Evolutionary conservation across 2,797 vertebrate genomes (phyloP), one percentile per base, ranked within the genome.

Genomic region (Eremophila alpestris): DNA sequence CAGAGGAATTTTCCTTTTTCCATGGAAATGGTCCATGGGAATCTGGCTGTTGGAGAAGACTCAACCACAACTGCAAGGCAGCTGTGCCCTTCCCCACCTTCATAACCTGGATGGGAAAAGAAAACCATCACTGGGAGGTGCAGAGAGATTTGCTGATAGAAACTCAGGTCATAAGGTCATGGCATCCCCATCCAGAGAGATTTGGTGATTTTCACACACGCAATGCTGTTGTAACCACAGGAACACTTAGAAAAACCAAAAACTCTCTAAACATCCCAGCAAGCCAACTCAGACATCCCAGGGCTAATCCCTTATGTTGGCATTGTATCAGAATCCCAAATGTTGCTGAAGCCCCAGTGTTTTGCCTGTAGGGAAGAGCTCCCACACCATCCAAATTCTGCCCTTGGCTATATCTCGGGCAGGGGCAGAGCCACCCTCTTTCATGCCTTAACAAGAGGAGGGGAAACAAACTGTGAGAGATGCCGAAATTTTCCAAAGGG

Each of bases 221-320:
- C 0, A 9, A 93, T 80, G 68, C 75, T 94, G 54, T 68, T 27
- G 38, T 70, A 96, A 93, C 82, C 94, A 91, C 92, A 91, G 32
- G 60, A 93, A 56, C 91, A 96, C 78, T 93, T 59, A 79, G 18
- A 77, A 92, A 96, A 95, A 60, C 41, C 75, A 69, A 85, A 95
- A 96, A 46, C 75, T 95, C 87, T 96, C 84, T 91, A 92, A 95
- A 87, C 49, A 95, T 92, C 84, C 71, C 84, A 83, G 75, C 38
- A 9, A 94, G 79, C 81, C 71, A 87, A 48, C 55, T 68, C 75
- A 95, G 88, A 90, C 38, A 88, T 74, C 93, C 76, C 49, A 89
- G 26, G 71, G 60, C 95, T 95, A 96, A 96, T 94, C 83, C 78
- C 55, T 80, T 58, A 80, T 60, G 68, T 54, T 91, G 69, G 52